These are phyloP conservation scores for Catocala fraxini DNA, from an alignment of 2,888 invertebrate genomes.

Conservation along the genomic window DNA sequence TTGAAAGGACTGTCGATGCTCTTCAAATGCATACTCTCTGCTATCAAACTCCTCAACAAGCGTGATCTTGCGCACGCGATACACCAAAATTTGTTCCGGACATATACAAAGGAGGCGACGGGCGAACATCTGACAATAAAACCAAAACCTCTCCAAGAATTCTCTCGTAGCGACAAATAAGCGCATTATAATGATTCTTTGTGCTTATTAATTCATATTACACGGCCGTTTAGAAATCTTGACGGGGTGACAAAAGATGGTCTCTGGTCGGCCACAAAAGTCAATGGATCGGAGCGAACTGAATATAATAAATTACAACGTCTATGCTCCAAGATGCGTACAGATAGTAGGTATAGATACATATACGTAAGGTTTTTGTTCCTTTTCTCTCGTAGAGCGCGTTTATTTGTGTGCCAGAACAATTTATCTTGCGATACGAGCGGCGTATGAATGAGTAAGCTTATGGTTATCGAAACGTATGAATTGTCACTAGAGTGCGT, in stretches of 20 bases:
- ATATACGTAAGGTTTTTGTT: conserved; percentile 70
- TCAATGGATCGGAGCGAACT: conserved; percentile 82
- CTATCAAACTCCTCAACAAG: conserved; percentile 56
- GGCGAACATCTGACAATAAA: conserved; percentile 65
- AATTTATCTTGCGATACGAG: conserved; percentile 84
- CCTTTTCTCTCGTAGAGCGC: conserved; percentile 70
- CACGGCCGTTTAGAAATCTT: conserved; percentile 83
- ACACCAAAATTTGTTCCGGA: conserved; percentile 81
- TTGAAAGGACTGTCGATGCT: conserved; percentile 19
- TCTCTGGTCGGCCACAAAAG: conserved; percentile 79
- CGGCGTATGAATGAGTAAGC: conserved; percentile 80
- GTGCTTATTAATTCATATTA: conserved; percentile 88
- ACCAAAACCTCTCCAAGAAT: conserved; percentile 60
- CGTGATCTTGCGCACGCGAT: conserved; percentile 77
- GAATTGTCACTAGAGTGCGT: conserved; percentile 60
- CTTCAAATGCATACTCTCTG: conserved; percentile 50
- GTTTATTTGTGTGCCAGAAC: conserved; percentile 82
- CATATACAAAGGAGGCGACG: conserved; percentile 61
- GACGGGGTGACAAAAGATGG: conserved; percentile 81
- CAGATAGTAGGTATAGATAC: conserved; percentile 58
- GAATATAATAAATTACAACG: conserved; percentile 85
- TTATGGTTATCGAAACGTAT: conserved; percentile 72
- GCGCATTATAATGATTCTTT: conserved; percentile 82
- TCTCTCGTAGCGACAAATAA: conserved; percentile 78
- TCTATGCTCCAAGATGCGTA: conserved; percentile 73